phyloP scores from a whole-genome alignment of 1,140 invertebrate species.

The Penaeus vannamei region DNA sequence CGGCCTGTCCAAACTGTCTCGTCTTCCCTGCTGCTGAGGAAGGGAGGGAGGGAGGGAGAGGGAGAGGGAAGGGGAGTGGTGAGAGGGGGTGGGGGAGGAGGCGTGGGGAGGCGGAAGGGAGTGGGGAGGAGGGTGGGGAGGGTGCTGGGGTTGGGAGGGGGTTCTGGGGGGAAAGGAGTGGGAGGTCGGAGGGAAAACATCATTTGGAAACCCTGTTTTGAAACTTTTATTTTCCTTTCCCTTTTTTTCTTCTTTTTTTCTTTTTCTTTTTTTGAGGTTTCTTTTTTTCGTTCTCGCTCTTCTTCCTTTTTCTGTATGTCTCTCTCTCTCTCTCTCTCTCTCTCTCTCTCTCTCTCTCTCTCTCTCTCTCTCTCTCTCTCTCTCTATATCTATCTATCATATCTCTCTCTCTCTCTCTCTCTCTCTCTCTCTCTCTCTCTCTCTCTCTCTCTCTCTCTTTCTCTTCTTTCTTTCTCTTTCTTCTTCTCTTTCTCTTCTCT shows the following conservation, averaged over 20 bases:
- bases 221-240: neutral
- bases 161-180: too few species aligned
- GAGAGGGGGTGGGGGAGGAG: neutral
- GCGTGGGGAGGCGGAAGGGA: neutral
- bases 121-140: neutral
- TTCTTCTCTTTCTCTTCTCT: neutral
- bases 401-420: too few species aligned
- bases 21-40: neutral
- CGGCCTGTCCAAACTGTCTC: conserved; percentile 16
- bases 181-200: neutral
- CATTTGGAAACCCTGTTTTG: neutral
- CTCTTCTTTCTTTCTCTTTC: neutral
- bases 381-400: too few species aligned
- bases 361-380: neutral
- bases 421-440: neutral
- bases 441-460: neutral
- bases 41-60: conserved; percentile 17
- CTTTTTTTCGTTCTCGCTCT: neutral
- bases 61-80: neutral
- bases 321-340: neutral
- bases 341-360: neutral
- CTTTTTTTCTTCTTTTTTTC: neutral
- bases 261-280: neutral
- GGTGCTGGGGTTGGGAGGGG: neutral
- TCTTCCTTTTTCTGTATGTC: neutral